Base-by-base conservation (phyloP, 2,113 vertebrate species). In the Cynocephalus volans region DNA sequence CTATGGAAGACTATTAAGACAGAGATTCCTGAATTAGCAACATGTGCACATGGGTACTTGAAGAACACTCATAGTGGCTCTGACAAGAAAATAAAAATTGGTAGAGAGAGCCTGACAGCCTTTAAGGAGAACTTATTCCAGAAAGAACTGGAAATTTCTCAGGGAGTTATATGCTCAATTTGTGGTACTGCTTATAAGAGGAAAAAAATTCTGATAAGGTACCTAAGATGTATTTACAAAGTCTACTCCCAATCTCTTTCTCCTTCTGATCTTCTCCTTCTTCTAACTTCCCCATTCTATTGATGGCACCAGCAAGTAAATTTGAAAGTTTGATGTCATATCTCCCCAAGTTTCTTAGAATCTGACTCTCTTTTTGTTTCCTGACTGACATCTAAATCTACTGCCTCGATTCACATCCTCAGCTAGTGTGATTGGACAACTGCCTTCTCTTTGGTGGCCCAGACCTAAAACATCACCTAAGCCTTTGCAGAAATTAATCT, bases 31-130 rank as follows among this genome's bases (percentile, higher is more conserved):
- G 45, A 85, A 6, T 75, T 89, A 76, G 8, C 13, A 73, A 50
- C 2, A 23, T 23, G 28, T 79, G 7, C 26, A 64, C 9, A 26
- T 19, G 18, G 5, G 6, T 17, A 72, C n/a, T 70, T 45, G 33
- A 28, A 88, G 21, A 89, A 64, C 1, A 33, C 6, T 84, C 31
- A 8, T 58, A 90, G 64, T 14, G 33, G 1, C 56, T 92, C 7
- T 11, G 48, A 72, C 7, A 41, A 62, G 52, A 97, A 88, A 95
- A 81, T 70, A 80, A 91, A 85, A 75, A 89, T 26, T n/a, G 45
- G 45, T 54, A 50, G 5, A 82, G 14, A 13, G 12, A 73, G 8
- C 0, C 26, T 67, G 12, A 52, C 19, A 36, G 56, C 2, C 50
- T 84, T 95, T 88, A 79, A n/a, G 33, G 36, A 6, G 9, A 94